Evolutionary conservation across 2,888 invertebrate species (phyloP).

Genomic region (Cheilosia pagana): DNA sequence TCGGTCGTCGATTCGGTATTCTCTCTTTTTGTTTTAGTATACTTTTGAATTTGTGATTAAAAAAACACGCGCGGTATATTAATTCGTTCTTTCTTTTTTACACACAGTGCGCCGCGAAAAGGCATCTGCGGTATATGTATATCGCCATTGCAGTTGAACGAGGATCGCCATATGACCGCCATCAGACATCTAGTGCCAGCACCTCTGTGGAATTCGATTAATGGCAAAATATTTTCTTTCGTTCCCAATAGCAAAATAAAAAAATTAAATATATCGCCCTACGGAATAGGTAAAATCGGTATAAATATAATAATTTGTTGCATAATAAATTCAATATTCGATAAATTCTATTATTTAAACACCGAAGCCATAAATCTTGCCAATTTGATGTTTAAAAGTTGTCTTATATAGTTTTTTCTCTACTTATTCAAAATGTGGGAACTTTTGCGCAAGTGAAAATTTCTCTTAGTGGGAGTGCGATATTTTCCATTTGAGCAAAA

Average conservation of each 20-base stretch:
- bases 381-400: slow-evolving; percentile 37
- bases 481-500: slow-evolving; percentile 42
- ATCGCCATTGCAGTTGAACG: slow-evolving; percentile 56
- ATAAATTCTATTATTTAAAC: neutral
- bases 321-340: slow-evolving; percentile 12
- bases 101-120: slow-evolving; percentile 30
- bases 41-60: slow-evolving; percentile 22
- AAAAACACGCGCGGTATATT: slow-evolving; percentile 41
- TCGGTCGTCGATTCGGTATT: slow-evolving; percentile 1
- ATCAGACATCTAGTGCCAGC: slow-evolving; percentile 63
- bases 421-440: slow-evolving; percentile 62
- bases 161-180: slow-evolving; percentile 55
- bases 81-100: slow-evolving; percentile 20
- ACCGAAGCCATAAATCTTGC: slow-evolving; percentile 2
- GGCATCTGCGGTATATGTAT: slow-evolving; percentile 12
- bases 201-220: slow-evolving; percentile 73
- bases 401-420: slow-evolving; percentile 37
- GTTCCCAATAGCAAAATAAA: slow-evolving; percentile 44
- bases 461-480: slow-evolving; percentile 71
- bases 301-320: slow-evolving; percentile 33
- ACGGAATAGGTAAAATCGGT: slow-evolving; percentile 48
- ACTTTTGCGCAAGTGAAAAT: slow-evolving; percentile 74
- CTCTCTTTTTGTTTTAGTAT: slow-evolving; percentile 41
- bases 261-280: slow-evolving; percentile 9
- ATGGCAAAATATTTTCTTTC: slow-evolving; percentile 73